Base-by-base conservation (phyloP, 2,797 vertebrate species). In the Kryptolebias ocellatus region DNA sequence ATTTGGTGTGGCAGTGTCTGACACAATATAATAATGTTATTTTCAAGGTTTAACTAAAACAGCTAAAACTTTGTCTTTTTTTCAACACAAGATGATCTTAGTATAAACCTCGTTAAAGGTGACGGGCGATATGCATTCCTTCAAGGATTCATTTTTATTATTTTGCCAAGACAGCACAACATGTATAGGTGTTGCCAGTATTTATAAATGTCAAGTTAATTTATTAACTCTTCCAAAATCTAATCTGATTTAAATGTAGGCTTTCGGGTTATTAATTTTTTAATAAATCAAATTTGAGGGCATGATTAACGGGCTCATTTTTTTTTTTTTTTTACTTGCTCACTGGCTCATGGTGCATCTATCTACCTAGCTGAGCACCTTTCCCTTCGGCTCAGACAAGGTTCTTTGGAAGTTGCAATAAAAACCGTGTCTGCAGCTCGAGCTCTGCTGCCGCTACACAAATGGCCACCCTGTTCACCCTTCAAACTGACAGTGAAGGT, bases 401-500 rank as follows among this genome's bases (percentile, higher is more conserved):
- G 58, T 61, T 83, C 64, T 76, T 75, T 44, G 31, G 51, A 67
- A 74, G 71, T 80, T 75, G 84, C 82, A 81, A 87, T 76, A 76
- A 83, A 83, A 87, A 72, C 62, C 17, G 37, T 76, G 79, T 78
- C 70, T 72, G 69, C 70, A 54, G 79, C 59, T 59, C 16, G 12
- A 65, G 81, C 74, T 70, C 72, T 45, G 60, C 74, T 47, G 37
- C 82, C 82, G 79, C 80, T 67, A 85, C 86, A 69, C 15, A 69
- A 86, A 81, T 59, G 83, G 76, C 85, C 80, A 53, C 78, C 83
- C 71, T 72, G 81, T 84, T 86, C 73, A 83, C 81, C 90, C 89
- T 90, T 83, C 83, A 83, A 67, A 85, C 76, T 88, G 90, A 92
- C 91, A 87, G 85, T 70, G 81, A 92, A 92, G 90, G 91, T 90